These are phyloP conservation scores for Eupithecia dodoneata DNA, from an alignment of 2,888 invertebrate species.

Conservation along the genomic window DNA sequence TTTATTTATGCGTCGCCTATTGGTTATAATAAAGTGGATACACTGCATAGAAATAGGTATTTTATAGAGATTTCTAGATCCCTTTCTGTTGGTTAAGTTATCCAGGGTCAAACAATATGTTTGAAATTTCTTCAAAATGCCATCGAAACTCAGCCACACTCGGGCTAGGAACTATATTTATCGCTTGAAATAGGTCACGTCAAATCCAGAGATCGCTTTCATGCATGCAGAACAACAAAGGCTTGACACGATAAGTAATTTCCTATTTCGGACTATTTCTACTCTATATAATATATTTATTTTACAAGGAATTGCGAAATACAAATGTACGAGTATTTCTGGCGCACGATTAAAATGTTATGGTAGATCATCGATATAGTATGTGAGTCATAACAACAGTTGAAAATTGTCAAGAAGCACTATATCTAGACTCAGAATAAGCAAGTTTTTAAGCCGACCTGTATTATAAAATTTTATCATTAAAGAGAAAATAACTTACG, in stretches of 20 bases:
- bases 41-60: background rate
- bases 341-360: no score
- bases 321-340: background rate
- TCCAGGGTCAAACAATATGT: background rate
- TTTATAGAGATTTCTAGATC: background rate
- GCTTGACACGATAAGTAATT: background rate
- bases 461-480: no score
- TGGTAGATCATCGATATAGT: no score
- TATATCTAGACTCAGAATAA: no score
- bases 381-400: no score
- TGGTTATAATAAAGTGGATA: background rate
- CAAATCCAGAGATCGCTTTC: constrained; percentile 5
- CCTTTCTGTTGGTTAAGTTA: background rate
- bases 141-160: background rate
- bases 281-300: background rate
- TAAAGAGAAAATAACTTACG: no score
- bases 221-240: background rate
- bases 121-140: background rate
- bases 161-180: background rate
- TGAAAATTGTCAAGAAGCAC: no score
- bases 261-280: background rate
- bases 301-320: no score
- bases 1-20: background rate
- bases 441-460: no score
- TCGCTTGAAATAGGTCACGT: constrained; percentile 9